Conservation (phyloP, 1,140 invertebrate genomes). For the Saccostrea glomerata region DNA sequence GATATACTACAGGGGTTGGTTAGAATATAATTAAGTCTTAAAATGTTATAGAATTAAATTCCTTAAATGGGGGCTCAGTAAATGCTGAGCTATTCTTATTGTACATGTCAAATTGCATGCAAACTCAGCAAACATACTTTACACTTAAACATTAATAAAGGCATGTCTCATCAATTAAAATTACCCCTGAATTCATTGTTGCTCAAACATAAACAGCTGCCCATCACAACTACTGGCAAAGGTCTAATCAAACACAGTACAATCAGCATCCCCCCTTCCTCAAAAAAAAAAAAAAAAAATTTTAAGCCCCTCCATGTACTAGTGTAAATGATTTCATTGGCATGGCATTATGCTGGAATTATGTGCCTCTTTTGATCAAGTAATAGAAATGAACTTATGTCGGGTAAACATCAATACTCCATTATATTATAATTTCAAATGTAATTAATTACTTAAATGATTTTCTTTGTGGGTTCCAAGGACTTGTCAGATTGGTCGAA, state of each 20-base stretch:
- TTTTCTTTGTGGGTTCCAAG: not conserved
- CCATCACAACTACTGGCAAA: no score
- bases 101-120: not conserved
- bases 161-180: no score
- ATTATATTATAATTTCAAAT: not conserved
- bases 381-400: constrained; percentile 14
- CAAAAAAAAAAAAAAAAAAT: no score
- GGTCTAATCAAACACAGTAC: no score
- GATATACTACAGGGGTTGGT: not conserved
- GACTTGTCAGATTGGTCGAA: not conserved
- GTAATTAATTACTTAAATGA: not conserved
- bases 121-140: not conserved
- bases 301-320: not conserved
- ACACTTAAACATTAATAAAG: not conserved
- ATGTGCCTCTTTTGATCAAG: not conserved
- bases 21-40: not conserved
- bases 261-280: no score
- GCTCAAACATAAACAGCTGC: no score
- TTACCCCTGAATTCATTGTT: no score
- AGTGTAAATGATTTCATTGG: not conserved
- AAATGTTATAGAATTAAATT: not conserved
- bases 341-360: not conserved
- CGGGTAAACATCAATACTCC: not conserved
- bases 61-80: not conserved
- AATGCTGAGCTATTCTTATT: not conserved